A percentile compares a stretch with the other conserved stretches of the same genome.
Evolutionary conservation across 1,140 invertebrate genomes (phyloP).

Genomic region (Ceratina japonica): DNA sequence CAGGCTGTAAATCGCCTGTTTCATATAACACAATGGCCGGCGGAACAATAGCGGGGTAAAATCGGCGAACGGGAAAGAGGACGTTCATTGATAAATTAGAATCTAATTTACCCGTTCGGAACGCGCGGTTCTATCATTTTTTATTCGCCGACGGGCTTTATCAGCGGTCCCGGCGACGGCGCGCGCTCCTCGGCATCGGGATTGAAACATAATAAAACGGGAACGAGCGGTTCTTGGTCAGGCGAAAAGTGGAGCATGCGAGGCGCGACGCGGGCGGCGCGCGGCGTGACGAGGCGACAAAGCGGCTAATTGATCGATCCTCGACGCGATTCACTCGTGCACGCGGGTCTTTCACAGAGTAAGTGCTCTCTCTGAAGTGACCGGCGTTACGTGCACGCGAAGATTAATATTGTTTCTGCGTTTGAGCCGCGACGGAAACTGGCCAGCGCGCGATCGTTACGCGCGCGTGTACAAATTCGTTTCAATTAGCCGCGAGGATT

Average conservation of each 20-base stretch:
- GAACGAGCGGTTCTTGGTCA: conserved; percentile 17
- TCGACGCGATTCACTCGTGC: conserved; percentile 45
- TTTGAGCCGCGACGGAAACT: conserved; percentile 20
- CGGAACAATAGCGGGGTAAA: no score
- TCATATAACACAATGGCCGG: no score
- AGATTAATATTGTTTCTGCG: conserved; percentile 41
- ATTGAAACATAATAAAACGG: conserved; percentile 34
- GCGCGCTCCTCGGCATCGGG: no score
- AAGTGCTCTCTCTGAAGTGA: conserved; percentile 23
- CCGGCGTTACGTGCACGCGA: background rate
- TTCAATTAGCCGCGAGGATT: no score
- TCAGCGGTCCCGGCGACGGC: no score
- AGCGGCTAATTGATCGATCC: conserved; percentile 65
- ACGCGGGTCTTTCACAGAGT: conserved; percentile 52
- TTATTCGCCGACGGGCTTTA: no score
- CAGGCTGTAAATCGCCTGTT: no score
- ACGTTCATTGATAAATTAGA: no score
- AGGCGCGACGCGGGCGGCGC: conserved; percentile 50
- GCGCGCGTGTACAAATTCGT: background rate
- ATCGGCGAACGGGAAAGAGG: no score
- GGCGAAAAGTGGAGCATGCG: conserved; percentile 61
- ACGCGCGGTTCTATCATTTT: no score
- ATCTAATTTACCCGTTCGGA: no score
- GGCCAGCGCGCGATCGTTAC: background rate
- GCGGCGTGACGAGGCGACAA: conserved; percentile 58